Evolutionary conservation across 2,113 vertebrate species (phyloP).

Genomic region (Natator depressus): DNA sequence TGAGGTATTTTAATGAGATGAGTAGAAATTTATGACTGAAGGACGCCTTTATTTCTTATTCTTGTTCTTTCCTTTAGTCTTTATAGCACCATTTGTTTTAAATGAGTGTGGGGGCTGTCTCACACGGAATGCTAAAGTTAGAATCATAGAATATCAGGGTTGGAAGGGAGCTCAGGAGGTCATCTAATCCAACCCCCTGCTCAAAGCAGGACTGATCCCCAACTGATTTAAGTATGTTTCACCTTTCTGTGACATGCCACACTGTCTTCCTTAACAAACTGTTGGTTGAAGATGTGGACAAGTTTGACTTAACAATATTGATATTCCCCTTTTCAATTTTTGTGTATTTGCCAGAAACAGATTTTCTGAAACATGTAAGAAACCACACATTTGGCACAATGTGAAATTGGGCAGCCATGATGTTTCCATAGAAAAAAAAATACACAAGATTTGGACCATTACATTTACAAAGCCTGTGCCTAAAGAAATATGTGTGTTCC

Average conservation of each 20-base stretch:
- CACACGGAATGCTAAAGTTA: constrained; percentile 32
- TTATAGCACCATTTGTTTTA: constrained; percentile 70
- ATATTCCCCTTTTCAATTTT: constrained; percentile 65
- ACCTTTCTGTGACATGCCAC: constrained; percentile 23
- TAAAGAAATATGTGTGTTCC: constrained; percentile 10
- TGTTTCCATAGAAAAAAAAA: constrained; percentile 32
- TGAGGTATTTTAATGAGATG: constrained; percentile 65
- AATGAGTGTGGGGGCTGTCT: constrained; percentile 64
- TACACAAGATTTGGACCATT: not conserved
- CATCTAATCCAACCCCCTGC: no score
- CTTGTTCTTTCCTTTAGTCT: constrained; percentile 65
- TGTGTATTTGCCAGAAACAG: constrained; percentile 41
- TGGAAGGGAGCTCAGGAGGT: no score
- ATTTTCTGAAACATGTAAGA: constrained; percentile 50
- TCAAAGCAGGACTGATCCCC: no score
- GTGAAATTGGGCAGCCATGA: constrained; percentile 27
- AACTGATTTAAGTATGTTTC: not conserved
- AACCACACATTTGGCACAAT: constrained; percentile 29
- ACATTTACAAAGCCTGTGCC: constrained; percentile 45
- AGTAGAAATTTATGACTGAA: not conserved
- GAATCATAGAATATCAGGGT: no score
- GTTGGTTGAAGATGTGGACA: constrained; percentile 52
- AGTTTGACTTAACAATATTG: constrained; percentile 56
- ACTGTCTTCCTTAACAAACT: constrained; percentile 61
- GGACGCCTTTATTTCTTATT: not conserved